Evolutionary conservation across 2,113 vertebrate genomes (phyloP).

Genomic region (Heterotis niloticus): DNA sequence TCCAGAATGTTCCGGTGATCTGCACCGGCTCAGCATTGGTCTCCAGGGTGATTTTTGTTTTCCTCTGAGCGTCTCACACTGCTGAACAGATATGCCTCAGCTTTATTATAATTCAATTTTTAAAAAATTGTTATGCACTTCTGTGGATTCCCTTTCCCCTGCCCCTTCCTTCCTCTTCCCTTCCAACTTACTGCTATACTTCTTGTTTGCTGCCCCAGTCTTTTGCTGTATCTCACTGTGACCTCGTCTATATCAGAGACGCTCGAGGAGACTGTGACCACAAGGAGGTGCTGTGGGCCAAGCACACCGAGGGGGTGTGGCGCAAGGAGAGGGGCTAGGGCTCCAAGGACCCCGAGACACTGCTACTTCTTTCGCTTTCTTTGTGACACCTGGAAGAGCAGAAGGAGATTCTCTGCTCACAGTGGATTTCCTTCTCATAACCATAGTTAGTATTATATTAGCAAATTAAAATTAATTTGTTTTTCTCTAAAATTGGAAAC

Average conservation of each 20-base stretch:
- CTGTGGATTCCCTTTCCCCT: constrained; percentile 23
- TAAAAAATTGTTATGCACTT: constrained; percentile 10
- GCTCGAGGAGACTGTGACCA: constrained; percentile 39
- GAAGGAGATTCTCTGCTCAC: no score
- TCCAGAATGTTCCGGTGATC: background rate
- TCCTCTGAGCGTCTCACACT: background rate
- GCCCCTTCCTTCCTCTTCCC: background rate
- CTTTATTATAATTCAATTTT: background rate
- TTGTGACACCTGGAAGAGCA: no score
- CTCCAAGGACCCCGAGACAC: no score
- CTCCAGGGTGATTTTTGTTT: background rate
- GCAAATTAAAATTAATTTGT: constrained; percentile 24
- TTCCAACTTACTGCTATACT: no score
- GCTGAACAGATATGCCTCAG: background rate
- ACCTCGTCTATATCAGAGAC: constrained; percentile 15
- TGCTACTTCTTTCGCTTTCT: no score
- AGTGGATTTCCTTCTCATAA: constrained; percentile 21
- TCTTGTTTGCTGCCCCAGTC: background rate
- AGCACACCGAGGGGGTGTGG: no score
- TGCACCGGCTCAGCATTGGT: background rate
- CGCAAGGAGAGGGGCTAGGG: no score
- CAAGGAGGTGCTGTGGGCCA: constrained; percentile 22
- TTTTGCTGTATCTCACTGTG: background rate
- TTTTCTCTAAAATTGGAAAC: constrained; percentile 30
- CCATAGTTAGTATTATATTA: constrained; percentile 17